phyloP scores from a whole-genome alignment of 2,113 vertebrate species.

The Columba janthina region DNA sequence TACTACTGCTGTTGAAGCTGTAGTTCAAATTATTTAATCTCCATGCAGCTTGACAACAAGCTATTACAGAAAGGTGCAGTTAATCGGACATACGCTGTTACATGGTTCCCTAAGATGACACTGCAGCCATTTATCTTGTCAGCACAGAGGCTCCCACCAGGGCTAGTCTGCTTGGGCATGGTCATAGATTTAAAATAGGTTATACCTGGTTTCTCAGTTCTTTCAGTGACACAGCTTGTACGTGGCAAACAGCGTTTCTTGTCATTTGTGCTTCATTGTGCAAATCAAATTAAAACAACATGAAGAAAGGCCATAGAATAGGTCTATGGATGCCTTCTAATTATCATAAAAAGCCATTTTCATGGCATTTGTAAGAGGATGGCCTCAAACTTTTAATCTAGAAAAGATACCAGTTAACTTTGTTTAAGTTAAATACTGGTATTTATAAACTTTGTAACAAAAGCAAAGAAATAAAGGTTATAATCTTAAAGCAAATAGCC shows the following conservation, averaged over 20 bases:
- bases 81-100: neutral
- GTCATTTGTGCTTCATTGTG: neutral
- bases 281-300: neutral
- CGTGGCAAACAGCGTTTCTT: neutral
- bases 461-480: neutral
- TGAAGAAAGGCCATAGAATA: neutral
- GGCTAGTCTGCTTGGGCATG: accelerated
- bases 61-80: neutral
- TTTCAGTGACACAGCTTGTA: neutral
- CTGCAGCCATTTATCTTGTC: neutral
- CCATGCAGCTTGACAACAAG: neutral
- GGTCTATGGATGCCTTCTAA: neutral
- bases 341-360: neutral
- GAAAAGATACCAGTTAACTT: neutral
- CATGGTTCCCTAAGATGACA: neutral
- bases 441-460: neutral
- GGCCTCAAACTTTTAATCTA: neutral
- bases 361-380: neutral
- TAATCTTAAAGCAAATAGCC: neutral
- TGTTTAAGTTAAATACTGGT: neutral
- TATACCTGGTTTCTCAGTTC: neutral
- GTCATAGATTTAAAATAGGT: neutral
- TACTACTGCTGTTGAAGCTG: neutral
- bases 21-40: neutral
- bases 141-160: neutral